These are phyloP conservation scores for Phycodurus eques DNA, from an alignment of 2,113 vertebrate species.

Conservation along the genomic window DNA sequence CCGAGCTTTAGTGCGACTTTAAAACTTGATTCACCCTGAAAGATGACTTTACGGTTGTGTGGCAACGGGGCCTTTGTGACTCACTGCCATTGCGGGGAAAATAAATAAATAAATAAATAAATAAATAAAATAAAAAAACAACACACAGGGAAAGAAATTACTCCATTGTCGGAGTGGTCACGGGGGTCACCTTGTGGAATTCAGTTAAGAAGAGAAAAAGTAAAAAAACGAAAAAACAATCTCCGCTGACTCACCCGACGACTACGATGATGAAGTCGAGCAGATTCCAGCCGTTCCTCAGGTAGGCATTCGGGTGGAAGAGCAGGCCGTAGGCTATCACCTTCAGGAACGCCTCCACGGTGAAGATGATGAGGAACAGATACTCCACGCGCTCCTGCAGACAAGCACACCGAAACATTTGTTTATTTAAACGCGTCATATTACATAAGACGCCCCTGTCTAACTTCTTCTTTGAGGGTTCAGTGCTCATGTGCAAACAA, in stretches of 20 bases:
- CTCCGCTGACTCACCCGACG: conserved; percentile 86
- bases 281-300: conserved; percentile 99
- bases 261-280: conserved; percentile 99
- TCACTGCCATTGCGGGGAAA: not conserved
- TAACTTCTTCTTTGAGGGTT: too few species aligned
- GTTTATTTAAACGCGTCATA: not conserved
- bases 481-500: too few species aligned
- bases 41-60: not conserved
- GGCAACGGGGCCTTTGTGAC: not conserved
- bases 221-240: not conserved
- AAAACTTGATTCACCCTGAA: conserved; percentile 13
- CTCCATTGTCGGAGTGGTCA: not conserved
- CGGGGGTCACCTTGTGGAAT: not conserved
- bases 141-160: not conserved
- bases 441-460: not conserved
- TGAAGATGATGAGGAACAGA: conserved; percentile 99
- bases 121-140: not conserved
- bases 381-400: conserved; percentile 97
- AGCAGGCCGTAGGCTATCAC: conserved; percentile 98
- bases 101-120: not conserved
- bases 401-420: conserved; percentile 40
- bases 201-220: not conserved
- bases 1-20: conserved; percentile 35
- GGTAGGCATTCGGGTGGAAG: conserved; percentile 98
- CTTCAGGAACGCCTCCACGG: conserved; percentile 99